Evolutionary conservation across 1,140 invertebrate species (phyloP).

Genomic region (Drosophila gunungcola): DNA sequence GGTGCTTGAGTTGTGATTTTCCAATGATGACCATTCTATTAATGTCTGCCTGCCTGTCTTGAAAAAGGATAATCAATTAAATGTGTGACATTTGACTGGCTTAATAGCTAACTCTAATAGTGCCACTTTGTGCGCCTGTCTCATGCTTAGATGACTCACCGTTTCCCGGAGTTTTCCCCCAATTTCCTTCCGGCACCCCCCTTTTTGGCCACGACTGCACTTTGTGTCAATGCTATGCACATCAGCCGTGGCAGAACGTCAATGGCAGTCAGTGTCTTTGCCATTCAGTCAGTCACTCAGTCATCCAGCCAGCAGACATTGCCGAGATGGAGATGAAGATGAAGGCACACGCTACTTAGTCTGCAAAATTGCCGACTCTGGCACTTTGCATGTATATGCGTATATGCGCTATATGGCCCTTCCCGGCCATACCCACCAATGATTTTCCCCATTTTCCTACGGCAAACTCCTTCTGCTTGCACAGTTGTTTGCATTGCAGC

Average conservation of each 20-base stretch:
- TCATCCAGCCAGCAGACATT: slow-evolving; percentile 19
- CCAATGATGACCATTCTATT: no score
- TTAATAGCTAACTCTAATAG: neutral
- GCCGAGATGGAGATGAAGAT: neutral
- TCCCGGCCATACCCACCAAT: neutral
- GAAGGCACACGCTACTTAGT: slow-evolving; percentile 66
- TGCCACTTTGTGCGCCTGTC: slow-evolving; percentile 22
- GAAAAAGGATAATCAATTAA: no score
- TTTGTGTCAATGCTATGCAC: slow-evolving; percentile 80
- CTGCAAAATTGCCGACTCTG: slow-evolving; percentile 70
- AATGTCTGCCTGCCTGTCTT: no score
- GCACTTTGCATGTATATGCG: slow-evolving; percentile 56
- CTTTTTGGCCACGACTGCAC: slow-evolving; percentile 42
- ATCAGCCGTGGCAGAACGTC: slow-evolving; percentile 60
- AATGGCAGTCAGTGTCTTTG: slow-evolving; percentile 59
- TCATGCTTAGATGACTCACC: slow-evolving; percentile 6
- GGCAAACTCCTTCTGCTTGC: slow-evolving; percentile 40
- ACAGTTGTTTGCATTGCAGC: slow-evolving; percentile 79
- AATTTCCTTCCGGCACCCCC: neutral
- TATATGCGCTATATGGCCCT: slow-evolving; percentile 6
- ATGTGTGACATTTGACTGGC: neutral
- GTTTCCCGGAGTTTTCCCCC: slow-evolving; percentile 12
- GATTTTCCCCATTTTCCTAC: slow-evolving; percentile 29
- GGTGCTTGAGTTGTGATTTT: no score
- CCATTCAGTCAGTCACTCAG: slow-evolving; percentile 20